Percentiles rank a stretch among this genome's conserved stretches.
phyloP scores from a whole-genome alignment of 2,888 invertebrate genomes.

The Dryobota labecula region DNA sequence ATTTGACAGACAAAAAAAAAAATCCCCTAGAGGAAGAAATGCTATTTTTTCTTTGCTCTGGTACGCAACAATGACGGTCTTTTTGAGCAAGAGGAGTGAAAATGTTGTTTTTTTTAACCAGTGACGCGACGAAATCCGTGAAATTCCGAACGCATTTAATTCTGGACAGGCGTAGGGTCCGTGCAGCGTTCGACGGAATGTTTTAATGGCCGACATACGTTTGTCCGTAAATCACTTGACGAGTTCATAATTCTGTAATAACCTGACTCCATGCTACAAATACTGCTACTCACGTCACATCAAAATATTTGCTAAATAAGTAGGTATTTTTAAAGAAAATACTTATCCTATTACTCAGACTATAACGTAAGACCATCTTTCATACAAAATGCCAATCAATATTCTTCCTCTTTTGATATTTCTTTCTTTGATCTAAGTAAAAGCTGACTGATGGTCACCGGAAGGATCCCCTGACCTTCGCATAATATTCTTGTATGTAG shows the following conservation, averaged over 20 bases:
- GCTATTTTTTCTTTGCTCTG: too few species aligned
- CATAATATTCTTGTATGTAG: slow-evolving; percentile 22
- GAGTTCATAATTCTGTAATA: neutral
- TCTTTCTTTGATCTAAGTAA: slow-evolving; percentile 31
- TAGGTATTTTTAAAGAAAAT: neutral
- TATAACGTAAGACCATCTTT: neutral
- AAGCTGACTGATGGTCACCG: slow-evolving; percentile 45
- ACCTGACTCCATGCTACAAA: neutral
- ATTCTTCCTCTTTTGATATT: slow-evolving; percentile 30
- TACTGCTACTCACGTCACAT: neutral
- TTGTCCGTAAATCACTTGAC: neutral
- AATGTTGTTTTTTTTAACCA: neutral
- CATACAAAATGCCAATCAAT: slow-evolving; percentile 11
- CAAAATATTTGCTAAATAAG: neutral
- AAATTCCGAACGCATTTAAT: neutral
- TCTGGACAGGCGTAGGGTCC: neutral
- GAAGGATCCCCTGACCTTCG: slow-evolving; percentile 38
- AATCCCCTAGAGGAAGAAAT: too few species aligned
- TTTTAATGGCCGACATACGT: neutral
- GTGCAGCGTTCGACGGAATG: neutral
- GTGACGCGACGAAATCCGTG: neutral
- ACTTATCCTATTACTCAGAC: neutral
- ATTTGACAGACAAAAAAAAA: too few species aligned
- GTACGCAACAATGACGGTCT: too few species aligned
- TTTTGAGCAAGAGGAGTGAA: too few species aligned